phyloP scores from a whole-genome alignment of 2,888 invertebrate genomes.

The Plebejus anna region DNA sequence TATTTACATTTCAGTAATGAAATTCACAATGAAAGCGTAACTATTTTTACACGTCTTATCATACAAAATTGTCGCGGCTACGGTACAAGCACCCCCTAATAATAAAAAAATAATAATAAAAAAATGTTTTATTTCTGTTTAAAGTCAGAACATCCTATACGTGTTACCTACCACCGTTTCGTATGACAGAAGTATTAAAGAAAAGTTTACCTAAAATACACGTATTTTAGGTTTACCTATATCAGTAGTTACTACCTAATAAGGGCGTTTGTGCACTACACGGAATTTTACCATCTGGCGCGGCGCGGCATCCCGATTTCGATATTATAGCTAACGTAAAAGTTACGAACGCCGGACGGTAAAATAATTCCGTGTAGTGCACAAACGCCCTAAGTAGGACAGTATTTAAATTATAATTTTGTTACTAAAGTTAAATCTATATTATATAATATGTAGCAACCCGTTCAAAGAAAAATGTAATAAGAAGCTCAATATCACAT shows the following conservation, averaged over 20 bases:
- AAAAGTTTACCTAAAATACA: no score
- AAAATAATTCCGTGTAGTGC: no score
- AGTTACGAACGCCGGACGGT: no score
- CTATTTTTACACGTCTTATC: slow-evolving; percentile 44
- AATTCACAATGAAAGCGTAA: slow-evolving; percentile 60
- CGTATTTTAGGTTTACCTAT: no score
- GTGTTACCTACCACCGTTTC: no score
- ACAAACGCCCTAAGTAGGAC: not conserved
- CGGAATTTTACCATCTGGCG: no score
- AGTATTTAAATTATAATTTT: not conserved
- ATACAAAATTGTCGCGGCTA: slow-evolving; percentile 37
- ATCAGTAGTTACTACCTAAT: not conserved
- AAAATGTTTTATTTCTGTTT: not conserved
- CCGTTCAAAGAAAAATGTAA: not conserved
- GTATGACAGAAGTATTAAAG: no score
- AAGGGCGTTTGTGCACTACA: no score
- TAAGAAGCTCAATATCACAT: slow-evolving; percentile 13
- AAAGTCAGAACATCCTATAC: not conserved
- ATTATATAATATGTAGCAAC: slow-evolving; percentile 12
- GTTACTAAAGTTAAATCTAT: not conserved
- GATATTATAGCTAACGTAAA: no score
- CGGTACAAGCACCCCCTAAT: not conserved
- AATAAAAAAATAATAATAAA: not conserved
- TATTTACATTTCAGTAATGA: slow-evolving; percentile 48
- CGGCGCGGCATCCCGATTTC: no score